Conservation (phyloP, 2,888 invertebrate genomes). For the Artemia sinica region DNA sequence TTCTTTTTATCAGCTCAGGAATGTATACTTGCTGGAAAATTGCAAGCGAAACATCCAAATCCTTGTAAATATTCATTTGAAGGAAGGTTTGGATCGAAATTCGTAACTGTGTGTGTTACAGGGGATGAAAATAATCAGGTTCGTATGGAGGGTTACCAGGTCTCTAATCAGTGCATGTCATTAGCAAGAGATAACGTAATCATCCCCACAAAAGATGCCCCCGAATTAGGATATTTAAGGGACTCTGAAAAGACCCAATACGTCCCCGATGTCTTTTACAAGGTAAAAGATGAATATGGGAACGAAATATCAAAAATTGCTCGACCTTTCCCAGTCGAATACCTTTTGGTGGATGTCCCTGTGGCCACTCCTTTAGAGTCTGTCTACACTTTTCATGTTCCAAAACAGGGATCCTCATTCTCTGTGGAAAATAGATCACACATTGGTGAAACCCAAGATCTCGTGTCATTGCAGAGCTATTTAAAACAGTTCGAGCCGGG, state of each 20-base stretch:
- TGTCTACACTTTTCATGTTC: conserved; percentile 47
- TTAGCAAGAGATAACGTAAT: conserved; percentile 82
- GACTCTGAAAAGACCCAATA: conserved; percentile 84
- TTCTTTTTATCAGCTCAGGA: too few species aligned
- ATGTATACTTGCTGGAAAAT: too few species aligned
- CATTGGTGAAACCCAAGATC: conserved; percentile 64
- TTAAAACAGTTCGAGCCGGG: conserved; percentile 52
- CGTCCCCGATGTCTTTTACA: conserved; percentile 97
- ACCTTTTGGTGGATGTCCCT: conserved; percentile 88
- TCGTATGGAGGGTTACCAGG: conserved; percentile 88
- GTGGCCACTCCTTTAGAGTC: conserved; percentile 72
- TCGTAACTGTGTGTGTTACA: conserved; percentile 92
- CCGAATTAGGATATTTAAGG: conserved; percentile 86
- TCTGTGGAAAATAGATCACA: conserved; percentile 56
- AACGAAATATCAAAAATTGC: conserved; percentile 88
- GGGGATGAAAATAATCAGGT: conserved; percentile 75
- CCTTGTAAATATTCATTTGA: conserved; percentile 58
- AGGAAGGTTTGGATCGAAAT: conserved; percentile 91
- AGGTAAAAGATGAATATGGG: conserved; percentile 91
- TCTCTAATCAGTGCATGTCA: too few species aligned
- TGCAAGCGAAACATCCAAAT: too few species aligned
- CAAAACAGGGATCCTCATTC: conserved; percentile 42
- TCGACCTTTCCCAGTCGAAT: conserved; percentile 90
- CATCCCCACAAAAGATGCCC: conserved; percentile 88
- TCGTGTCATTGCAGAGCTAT: conserved; percentile 54